These are phyloP conservation scores for Neomorphus geoffroyi DNA, from an alignment of 2,797 vertebrate species.

Conservation along the genomic window DNA sequence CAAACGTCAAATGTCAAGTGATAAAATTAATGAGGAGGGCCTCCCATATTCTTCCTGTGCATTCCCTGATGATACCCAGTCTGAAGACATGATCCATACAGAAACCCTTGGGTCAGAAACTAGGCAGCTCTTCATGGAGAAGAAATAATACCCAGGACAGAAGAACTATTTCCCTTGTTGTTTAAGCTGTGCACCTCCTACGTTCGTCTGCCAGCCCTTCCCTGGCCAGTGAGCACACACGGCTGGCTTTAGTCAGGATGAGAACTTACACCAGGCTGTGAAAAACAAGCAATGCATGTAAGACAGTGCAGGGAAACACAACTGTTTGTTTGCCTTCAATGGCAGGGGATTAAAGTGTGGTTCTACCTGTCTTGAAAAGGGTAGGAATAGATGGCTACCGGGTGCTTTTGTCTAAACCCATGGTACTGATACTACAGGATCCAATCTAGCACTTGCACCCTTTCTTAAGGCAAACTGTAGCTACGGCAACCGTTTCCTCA, in stretches of 20 bases:
- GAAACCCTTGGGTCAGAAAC: neutral
- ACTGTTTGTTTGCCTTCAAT: neutral
- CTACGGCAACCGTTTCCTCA: neutral
- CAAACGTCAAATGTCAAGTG: neutral
- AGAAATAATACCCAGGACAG: neutral
- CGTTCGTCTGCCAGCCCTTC: neutral
- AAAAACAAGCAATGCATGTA: neutral
- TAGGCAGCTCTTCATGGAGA: neutral
- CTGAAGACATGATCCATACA: neutral
- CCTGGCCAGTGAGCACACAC: accelerated
- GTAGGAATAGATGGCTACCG: neutral
- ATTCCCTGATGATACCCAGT: neutral
- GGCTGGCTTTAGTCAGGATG: neutral
- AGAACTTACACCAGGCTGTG: neutral
- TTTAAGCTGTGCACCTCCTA: neutral
- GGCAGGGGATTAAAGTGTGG: neutral
- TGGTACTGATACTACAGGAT: neutral
- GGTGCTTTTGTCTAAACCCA: neutral
- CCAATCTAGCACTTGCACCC: neutral
- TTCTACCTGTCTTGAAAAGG: neutral
- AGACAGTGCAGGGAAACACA: accelerated
- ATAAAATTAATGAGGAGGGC: neutral
- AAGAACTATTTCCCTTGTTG: neutral
- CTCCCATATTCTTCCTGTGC: neutral
- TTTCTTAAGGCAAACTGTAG: neutral